Evolutionary conservation across 2,797 vertebrate species (phyloP), one percentile per base, ranked within the genome.

Genomic region (Enteromius argenteus): DNA sequence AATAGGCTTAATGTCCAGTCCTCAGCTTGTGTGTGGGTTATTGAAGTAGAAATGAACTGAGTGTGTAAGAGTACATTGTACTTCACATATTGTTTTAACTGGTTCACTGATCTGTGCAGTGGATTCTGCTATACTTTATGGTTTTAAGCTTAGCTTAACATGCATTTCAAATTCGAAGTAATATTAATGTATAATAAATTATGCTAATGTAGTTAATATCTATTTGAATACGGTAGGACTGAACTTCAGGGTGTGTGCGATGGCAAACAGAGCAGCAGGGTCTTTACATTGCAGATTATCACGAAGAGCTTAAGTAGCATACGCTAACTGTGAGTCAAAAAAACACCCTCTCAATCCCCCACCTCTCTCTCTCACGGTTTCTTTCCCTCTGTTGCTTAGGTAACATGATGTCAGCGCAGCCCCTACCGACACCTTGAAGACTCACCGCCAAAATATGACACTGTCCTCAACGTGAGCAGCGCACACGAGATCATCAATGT

Each of bases 371-470:
- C 42, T 73, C 60, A 77, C 79, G 35, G 39, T 77, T 67, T 83
- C 83, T 85, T 64, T 78, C 69, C 56, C 84, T 56, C 86, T 87
- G 88, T 89, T 89, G 88, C 88, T 89, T 89, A 87, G 88, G 88
- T 89, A 89, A 89, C 88, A 69, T 84, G 82, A 86, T 87, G 88
- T 86, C 86, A 87, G 79, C 35, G 13, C 76, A 73, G 76, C 88
- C 79, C 83, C 83, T 82, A 49, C 83, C 64, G 66, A 84, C 86
- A 87, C 84, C 88, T 86, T 78, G 75, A 72, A 84, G 69, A 77
- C 42, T 80, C 62, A 83, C 66, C 81, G 53, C 51, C 72, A 69
- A 72, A 86, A 77, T 49, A 73, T 80, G 51, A 75, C 71, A 46
- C 71, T 44, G 60, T 86, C 78, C 69, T 79, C 68, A 83, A 72